Percentiles rank a stretch among this genome's conserved stretches.
These are phyloP conservation scores for Pecten maximus DNA, from an alignment of 2,888 invertebrate species.

Conservation along the genomic window DNA sequence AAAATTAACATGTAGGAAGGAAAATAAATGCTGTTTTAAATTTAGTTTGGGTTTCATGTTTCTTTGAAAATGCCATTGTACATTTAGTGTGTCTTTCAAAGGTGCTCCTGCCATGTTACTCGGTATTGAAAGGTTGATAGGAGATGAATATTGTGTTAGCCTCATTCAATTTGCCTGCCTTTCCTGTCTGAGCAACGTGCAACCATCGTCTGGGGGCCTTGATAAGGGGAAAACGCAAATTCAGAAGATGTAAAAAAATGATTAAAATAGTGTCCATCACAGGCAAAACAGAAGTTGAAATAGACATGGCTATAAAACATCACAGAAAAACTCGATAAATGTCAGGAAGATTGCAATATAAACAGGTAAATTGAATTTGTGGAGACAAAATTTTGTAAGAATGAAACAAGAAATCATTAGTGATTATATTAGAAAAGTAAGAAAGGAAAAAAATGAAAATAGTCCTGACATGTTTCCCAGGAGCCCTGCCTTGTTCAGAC, in stretches of 20 bases:
- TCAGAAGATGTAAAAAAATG: background rate
- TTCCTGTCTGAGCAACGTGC: background rate
- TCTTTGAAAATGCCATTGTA: conserved; percentile 15
- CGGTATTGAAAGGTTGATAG: background rate
- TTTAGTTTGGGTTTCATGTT: conserved; percentile 5
- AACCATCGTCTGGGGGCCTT: background rate
- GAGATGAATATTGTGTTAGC: background rate
- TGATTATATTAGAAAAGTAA: background rate
- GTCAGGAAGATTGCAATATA: background rate
- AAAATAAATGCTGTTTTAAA: background rate
- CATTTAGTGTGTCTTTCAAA: background rate
- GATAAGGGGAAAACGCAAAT: background rate
- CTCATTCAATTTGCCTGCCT: background rate
- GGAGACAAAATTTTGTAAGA: background rate
- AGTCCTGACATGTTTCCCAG: background rate
- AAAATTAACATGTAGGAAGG: background rate
- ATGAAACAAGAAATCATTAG: background rate
- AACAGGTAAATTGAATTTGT: background rate
- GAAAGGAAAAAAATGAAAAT: background rate
- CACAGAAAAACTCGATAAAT: background rate
- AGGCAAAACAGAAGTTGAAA: background rate
- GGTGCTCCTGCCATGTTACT: background rate
- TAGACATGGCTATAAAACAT: background rate
- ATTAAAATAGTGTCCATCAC: background rate
- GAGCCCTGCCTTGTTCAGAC: background rate